A percentile compares a stretch with the other conserved stretches of the same genome.
These are phyloP conservation scores for Drosophila ercepeae DNA, from an alignment of 1,140 invertebrate genomes.

Conservation along the genomic window DNA sequence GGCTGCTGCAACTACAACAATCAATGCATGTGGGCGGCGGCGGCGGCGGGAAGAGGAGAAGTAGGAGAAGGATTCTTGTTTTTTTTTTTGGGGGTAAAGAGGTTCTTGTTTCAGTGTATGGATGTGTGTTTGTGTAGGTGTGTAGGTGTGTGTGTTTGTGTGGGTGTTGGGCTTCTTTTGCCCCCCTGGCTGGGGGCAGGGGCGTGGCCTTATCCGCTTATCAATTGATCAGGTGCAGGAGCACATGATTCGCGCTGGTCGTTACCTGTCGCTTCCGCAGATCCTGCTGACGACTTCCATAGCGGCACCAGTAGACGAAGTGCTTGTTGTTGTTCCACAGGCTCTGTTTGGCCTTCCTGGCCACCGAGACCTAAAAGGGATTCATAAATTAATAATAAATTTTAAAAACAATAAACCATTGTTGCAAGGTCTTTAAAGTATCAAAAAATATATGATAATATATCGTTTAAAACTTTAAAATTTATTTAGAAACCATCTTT, in stretches of 20 bases:
- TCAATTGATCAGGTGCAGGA: slow-evolving; percentile 77
- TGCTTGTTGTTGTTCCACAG: slow-evolving; percentile 88
- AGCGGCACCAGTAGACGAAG: slow-evolving; percentile 88
- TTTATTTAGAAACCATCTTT: too few relatives aligned
- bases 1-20: slow-evolving; percentile 57
- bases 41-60: slow-evolving; percentile 8
- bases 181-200: not conserved
- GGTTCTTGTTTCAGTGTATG: slow-evolving; percentile 34
- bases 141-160: not conserved
- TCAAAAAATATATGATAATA: too few relatives aligned
- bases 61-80: not conserved
- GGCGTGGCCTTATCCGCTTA: slow-evolving; percentile 34
- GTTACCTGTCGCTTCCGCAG: slow-evolving; percentile 87
- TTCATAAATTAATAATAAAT: not conserved
- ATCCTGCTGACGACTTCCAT: slow-evolving; percentile 87
- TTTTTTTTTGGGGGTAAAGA: not conserved
- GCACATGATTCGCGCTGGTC: slow-evolving; percentile 75
- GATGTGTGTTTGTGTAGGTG: not conserved
- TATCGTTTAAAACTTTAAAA: too few relatives aligned
- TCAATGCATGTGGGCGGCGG: slow-evolving; percentile 38
- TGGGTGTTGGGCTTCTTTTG: not conserved
- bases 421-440: too few relatives aligned
- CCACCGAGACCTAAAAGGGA: slow-evolving; percentile 74
- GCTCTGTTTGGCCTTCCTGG: slow-evolving; percentile 80
- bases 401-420: too few relatives aligned